Base-by-base conservation (phyloP, 2,797 vertebrate species). In the Molothrus aeneus region DNA sequence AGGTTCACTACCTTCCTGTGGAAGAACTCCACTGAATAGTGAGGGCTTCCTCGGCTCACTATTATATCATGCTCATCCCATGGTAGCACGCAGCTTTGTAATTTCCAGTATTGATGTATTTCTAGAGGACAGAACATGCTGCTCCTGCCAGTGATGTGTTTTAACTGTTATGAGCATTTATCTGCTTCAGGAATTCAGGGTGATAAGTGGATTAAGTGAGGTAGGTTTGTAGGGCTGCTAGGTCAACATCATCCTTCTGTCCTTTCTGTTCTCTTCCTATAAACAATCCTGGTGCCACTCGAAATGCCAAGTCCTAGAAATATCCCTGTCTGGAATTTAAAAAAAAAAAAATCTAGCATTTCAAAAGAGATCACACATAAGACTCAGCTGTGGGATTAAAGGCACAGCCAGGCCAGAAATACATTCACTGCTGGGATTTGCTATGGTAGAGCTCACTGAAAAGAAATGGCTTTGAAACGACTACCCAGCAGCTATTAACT, bases 391-490 rank as follows among this genome's bases (percentile, higher is more conserved):
- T 80, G 80, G 95, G 96, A 96, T 96, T 96, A 95, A 61, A 94
- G 74, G 88, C 83, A 95, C 5, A 21, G 65, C 57, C 88, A 64
- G 93, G 83, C 96, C 93, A 94, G 96, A 94, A 96, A 92, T 95
- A 95, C 91, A 85, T 93, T 96, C 92, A 77, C 88, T 96, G 91
- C 93, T 95, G 93, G 94, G 94, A 97, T 96, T 96, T 95, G 96
- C 95, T 94, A 95, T 90, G 94, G 94, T 95, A 93, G 83, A 92
- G 88, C 94, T 90, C 3, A 6, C 88, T 94, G 91, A 96, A 96
- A 96, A 96, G 94, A 96, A 95, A 96, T 88, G 93, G 96, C 93
- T 97, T 97, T 97, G 94, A 96, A 94, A 96, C 5, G 31, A 95
- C 93, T 95, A 95, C 86, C 92, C 94, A 93, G 93, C 91, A 94